phyloP scores from a whole-genome alignment of 1,140 invertebrate species.

The Oedothorax gibbosus region DNA sequence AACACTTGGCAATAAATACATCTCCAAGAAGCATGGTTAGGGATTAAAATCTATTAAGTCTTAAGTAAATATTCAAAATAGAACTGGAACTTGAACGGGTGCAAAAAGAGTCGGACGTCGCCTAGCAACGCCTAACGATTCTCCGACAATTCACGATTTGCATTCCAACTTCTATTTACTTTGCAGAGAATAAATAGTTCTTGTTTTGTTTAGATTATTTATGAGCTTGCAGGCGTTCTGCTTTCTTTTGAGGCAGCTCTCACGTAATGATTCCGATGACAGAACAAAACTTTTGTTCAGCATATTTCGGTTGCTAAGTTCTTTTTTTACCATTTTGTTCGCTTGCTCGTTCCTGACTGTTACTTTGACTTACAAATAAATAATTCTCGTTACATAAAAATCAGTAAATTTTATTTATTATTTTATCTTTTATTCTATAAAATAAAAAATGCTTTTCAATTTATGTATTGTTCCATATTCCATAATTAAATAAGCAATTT shows the following conservation, averaged over 20 bases:
- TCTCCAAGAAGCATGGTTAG: conserved; percentile 3
- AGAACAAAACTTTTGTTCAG: not conserved
- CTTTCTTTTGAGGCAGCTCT: not conserved
- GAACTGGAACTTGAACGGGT: conserved; percentile 25
- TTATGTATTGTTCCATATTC: no score
- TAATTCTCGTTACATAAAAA: not conserved
- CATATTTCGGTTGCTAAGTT: not conserved
- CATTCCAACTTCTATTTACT: conserved; percentile 39
- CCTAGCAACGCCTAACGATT: conserved; percentile 33
- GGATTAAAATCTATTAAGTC: conserved; percentile 2
- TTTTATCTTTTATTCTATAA: not conserved
- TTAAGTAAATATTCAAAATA: conserved; percentile 30
- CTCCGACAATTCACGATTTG: conserved; percentile 15
- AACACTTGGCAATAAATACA: not conserved
- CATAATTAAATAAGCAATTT: no score
- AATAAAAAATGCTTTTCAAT: not conserved
- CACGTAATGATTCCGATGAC: not conserved
- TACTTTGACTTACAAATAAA: not conserved
- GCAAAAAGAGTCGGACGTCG: conserved; percentile 3
- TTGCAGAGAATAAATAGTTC: conserved; percentile 45
- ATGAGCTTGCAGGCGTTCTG: conserved; percentile 13
- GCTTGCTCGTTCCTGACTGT: not conserved
- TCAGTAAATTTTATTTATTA: not conserved
- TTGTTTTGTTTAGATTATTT: conserved; percentile 45
- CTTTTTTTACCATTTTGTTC: no score